Conservation (phyloP, 2,888 invertebrate genomes). For the Dysmachus trigonus region DNA sequence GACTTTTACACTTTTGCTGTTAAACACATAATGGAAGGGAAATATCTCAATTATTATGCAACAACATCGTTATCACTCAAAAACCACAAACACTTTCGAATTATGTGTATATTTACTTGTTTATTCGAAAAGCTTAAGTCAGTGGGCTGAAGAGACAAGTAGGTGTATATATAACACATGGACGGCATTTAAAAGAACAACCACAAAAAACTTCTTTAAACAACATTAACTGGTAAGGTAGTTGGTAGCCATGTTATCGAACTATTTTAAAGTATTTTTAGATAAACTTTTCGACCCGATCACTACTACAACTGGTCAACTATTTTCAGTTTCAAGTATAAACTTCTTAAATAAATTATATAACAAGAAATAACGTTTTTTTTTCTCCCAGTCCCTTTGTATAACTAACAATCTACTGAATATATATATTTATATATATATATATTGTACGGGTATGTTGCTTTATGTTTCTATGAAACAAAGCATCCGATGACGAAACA, state of each 20-base stretch:
- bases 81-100: slow-evolving; percentile 30
- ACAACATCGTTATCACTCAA: slow-evolving; percentile 7
- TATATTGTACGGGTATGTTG: slow-evolving; percentile 34
- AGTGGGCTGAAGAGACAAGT: slow-evolving; percentile 12
- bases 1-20: neutral
- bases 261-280: slow-evolving; percentile 1
- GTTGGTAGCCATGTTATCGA: slow-evolving; percentile 2
- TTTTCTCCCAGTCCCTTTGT: neutral
- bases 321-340: slow-evolving; percentile 5
- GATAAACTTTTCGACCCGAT: neutral
- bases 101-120: slow-evolving; percentile 2
- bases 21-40: neutral
- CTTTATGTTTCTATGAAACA: slow-evolving; percentile 16
- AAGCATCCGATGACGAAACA: slow-evolving; percentile 39
- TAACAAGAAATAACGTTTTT: slow-evolving; percentile 40
- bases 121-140: slow-evolving; percentile 34
- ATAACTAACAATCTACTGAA: slow-evolving; percentile 12
- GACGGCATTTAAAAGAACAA: slow-evolving; percentile 47
- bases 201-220: slow-evolving; percentile 38
- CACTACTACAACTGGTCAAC: neutral
- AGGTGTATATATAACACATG: slow-evolving; percentile 31
- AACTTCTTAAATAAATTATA: slow-evolving; percentile 34
- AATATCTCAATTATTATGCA: slow-evolving; percentile 36
- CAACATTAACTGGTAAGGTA: slow-evolving; percentile 35
- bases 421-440: too few relatives aligned